These are phyloP conservation scores for Archegozetes longisetosus DNA, from an alignment of 1,140 invertebrate genomes.

Conservation along the genomic window DNA sequence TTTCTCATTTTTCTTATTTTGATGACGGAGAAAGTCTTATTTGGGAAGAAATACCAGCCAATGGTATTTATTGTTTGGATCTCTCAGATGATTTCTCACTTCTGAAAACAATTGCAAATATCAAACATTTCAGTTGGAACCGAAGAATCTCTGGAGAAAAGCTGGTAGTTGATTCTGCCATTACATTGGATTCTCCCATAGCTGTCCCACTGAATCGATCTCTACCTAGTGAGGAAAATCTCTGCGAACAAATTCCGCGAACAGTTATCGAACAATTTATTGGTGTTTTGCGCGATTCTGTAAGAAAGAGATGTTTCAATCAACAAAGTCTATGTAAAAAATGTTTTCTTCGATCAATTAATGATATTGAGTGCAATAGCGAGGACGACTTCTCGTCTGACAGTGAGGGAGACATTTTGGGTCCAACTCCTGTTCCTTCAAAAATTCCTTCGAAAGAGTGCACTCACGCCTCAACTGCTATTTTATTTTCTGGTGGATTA, in stretches of 20 bases:
- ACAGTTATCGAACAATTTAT: constrained; percentile 34
- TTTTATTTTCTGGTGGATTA: constrained; percentile 88
- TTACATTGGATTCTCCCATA: background rate
- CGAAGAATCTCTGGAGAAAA: background rate
- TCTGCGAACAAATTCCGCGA: background rate
- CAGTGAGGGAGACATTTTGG: constrained; percentile 6
- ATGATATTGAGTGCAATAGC: constrained; percentile 1
- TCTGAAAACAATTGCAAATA: background rate
- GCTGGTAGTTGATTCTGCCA: background rate
- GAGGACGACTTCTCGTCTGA: constrained; percentile 17
- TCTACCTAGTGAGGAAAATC: constrained; percentile 11
- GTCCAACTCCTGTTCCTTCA: background rate
- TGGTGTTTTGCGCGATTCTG: constrained; percentile 40
- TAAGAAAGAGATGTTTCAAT: constrained; percentile 42
- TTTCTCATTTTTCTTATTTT: background rate
- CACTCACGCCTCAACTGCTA: constrained; percentile 54
- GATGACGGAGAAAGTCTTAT: background rate
- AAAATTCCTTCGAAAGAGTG: constrained; percentile 19
- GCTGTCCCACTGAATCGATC: background rate
- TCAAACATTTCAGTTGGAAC: constrained; percentile 9
- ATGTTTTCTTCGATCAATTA: constrained; percentile 23
- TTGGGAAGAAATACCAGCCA: constrained; percentile 50
- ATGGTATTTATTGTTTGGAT: constrained; percentile 47
- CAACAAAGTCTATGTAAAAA: constrained; percentile 47
- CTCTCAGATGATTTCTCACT: constrained; percentile 25